Conservation (phyloP, 2,797 vertebrate species). For the Merluccius polli region DNA sequence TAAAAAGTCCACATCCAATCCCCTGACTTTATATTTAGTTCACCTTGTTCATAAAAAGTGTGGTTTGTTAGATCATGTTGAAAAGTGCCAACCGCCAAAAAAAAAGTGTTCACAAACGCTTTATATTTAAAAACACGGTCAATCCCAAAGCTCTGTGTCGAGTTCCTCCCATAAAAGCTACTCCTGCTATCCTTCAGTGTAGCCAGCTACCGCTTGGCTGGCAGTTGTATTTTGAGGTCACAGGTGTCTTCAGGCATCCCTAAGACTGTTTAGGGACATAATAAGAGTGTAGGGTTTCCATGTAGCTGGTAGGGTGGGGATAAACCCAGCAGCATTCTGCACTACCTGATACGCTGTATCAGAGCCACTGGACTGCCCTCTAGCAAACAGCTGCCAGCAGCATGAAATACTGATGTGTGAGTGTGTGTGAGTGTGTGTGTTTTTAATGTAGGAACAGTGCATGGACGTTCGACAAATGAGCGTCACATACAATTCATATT, state of each 20-base stretch:
- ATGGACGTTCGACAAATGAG: not conserved
- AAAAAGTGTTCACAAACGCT: not conserved
- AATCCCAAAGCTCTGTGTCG: not conserved
- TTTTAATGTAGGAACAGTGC: not conserved
- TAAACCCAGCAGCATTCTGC: conserved; percentile 52
- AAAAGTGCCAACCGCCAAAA: too few species aligned
- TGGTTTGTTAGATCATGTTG: not conserved
- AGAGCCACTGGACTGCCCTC: conserved; percentile 39
- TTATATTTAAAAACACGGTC: not conserved
- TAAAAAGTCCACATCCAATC: not conserved
- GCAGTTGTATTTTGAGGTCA: conserved; percentile 38
- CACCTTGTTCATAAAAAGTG: not conserved
- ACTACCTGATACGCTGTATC: conserved; percentile 57
- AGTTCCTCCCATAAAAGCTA: not conserved
- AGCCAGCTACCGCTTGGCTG: conserved; percentile 27
- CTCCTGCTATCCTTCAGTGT: not conserved
- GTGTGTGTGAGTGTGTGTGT: not conserved
- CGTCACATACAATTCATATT: not conserved
- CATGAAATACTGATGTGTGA: conserved; percentile 30
- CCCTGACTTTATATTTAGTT: not conserved
- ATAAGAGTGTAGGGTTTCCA: conserved; percentile 60
- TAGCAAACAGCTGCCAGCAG: conserved; percentile 59
- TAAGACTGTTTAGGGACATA: conserved; percentile 55
- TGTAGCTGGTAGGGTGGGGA: conserved; percentile 38
- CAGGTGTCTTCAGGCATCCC: conserved; percentile 51